Conservation (phyloP, 1,140 invertebrate species). For the Diachasma alloeum region DNA sequence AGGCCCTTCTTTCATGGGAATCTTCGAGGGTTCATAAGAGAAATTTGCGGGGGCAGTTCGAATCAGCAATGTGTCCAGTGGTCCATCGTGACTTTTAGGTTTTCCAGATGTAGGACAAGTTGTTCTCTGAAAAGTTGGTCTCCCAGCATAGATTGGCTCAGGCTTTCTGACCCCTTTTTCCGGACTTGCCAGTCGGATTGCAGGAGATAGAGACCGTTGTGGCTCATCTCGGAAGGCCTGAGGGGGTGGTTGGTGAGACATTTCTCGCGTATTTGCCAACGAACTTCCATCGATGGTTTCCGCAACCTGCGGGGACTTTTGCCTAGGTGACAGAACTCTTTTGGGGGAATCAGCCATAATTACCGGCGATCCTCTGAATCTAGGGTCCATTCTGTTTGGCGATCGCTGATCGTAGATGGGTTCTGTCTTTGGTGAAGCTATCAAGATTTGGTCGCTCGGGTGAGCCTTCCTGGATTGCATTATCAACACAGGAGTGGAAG, state of each 20-base stretch:
- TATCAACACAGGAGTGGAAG: slow-evolving; percentile 4
- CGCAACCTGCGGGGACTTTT: slow-evolving; percentile 4
- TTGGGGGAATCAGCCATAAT: slow-evolving; percentile 47
- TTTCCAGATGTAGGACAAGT: slow-evolving; percentile 16
- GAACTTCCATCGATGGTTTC: slow-evolving; percentile 30
- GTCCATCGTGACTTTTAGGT: not conserved
- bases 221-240: slow-evolving; percentile 25
- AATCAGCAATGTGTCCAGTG: not conserved
- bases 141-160: slow-evolving; percentile 39
- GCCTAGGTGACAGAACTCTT: slow-evolving; percentile 21
- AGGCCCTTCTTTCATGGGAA: not conserved
- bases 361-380: slow-evolving; percentile 45
- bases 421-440: slow-evolving; percentile 58
- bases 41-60: slow-evolving; percentile 3
- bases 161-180: slow-evolving; percentile 36
- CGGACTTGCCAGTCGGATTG: not conserved
- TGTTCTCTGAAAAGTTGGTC: slow-evolving; percentile 11
- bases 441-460: slow-evolving; percentile 57
- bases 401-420: slow-evolving; percentile 40
- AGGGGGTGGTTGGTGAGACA: not conserved
- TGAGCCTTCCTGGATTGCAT: slow-evolving; percentile 43
- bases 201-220: slow-evolving; percentile 11
- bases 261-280: slow-evolving; percentile 7
- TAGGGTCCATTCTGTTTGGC: slow-evolving; percentile 29
- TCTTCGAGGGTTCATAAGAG: not conserved